Conservation (phyloP, 2,113 vertebrate species). For the Saiga tatarica region DNA sequence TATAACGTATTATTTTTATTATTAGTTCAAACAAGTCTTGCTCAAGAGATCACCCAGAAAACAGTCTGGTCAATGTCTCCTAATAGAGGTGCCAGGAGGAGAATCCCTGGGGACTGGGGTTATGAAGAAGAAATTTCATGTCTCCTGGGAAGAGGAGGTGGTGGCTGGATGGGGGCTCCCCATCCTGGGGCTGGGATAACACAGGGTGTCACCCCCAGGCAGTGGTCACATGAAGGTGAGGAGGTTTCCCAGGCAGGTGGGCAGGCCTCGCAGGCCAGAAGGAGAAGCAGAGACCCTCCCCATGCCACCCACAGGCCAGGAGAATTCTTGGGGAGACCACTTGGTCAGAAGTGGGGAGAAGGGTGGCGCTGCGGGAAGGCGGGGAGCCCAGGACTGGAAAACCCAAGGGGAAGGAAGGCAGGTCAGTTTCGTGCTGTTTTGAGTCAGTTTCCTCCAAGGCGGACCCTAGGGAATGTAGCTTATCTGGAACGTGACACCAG, state of each 20-base stretch:
- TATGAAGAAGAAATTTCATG: not conserved
- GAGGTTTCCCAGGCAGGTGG: too few relatives aligned
- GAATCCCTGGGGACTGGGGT: not conserved
- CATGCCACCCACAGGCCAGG: not conserved
- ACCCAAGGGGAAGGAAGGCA: not conserved
- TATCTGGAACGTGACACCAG: not conserved
- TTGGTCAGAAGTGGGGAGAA: not conserved
- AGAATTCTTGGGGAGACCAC: not conserved
- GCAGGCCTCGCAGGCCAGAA: not conserved
- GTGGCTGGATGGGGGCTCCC: not conserved
- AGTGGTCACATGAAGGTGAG: not conserved
- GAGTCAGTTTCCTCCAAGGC: not conserved
- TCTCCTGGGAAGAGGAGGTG: not conserved
- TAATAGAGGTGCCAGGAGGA: not conserved
- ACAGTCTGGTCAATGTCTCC: not conserved
- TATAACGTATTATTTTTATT: not conserved
- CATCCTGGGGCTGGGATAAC: accelerated
- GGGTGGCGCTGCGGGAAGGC: too few relatives aligned
- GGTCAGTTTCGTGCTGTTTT: not conserved
- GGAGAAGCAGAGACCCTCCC: not conserved
- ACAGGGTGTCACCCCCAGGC: not conserved
- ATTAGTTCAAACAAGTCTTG: not conserved
- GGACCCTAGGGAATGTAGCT: not conserved
- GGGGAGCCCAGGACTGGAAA: not conserved
- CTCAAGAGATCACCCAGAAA: not conserved